Percentiles rank a stretch among this genome's conserved stretches.
Conservation (phyloP, 2,888 invertebrate species). For the Agriopis aurantiaria region DNA sequence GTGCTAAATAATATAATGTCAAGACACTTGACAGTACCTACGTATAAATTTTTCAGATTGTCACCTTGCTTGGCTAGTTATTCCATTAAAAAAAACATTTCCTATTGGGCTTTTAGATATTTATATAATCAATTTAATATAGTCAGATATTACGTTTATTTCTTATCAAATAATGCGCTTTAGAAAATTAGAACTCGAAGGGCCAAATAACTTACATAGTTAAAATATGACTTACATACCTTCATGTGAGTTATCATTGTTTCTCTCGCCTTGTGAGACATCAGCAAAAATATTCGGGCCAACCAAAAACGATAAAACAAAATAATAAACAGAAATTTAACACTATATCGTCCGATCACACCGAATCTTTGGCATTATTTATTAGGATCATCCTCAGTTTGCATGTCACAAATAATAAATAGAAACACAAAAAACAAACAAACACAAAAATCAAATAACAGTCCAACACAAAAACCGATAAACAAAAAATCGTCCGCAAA, state of each 20-base stretch:
- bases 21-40: too few relatives aligned
- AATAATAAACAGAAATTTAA: conserved; percentile 62
- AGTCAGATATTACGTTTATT: not conserved
- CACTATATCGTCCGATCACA: conserved; percentile 75
- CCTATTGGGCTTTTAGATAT: too few relatives aligned
- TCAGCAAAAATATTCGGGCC: conserved; percentile 65
- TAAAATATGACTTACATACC: conserved; percentile 59
- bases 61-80: too few relatives aligned
- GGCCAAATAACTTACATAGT: not conserved
- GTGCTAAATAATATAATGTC: too few relatives aligned
- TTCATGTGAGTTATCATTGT: conserved; percentile 81
- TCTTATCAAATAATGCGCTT: not conserved
- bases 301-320: conserved; percentile 56
- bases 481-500: conserved; percentile 57
- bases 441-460: conserved; percentile 61
- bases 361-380: conserved; percentile 79
- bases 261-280: conserved; percentile 77
- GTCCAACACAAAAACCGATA: conserved; percentile 63
- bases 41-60: too few relatives aligned
- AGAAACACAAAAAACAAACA: conserved; percentile 54
- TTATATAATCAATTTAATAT: not conserved
- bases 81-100: too few relatives aligned
- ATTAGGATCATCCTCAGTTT: conserved; percentile 51
- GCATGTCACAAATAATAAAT: conserved; percentile 56
- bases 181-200: not conserved